phyloP scores from a whole-genome alignment of 2,888 invertebrate species.

The Strigamia crassipes region DNA sequence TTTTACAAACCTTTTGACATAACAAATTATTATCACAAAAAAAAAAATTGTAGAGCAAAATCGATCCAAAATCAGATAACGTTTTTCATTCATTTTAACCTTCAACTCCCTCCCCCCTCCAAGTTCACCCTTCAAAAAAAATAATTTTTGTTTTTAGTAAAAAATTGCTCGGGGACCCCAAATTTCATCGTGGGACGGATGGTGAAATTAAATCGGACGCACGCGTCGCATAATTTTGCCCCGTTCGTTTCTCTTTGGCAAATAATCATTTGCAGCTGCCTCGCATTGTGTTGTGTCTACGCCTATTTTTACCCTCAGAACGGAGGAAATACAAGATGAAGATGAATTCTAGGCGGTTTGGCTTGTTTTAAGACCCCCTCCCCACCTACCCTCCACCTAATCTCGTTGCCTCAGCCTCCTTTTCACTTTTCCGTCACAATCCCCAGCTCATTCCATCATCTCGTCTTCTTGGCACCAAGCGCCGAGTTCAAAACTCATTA shows the following conservation, averaged over 20 bases:
- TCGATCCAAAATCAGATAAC: neutral
- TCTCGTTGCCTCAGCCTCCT: neutral
- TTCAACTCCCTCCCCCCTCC: neutral
- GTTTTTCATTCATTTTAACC: neutral
- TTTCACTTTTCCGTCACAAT: neutral
- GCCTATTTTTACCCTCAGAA: slow-evolving; percentile 3
- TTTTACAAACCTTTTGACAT: neutral
- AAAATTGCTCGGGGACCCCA: neutral
- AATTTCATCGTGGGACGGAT: neutral
- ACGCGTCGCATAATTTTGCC: slow-evolving; percentile 28
- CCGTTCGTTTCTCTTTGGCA: slow-evolving; percentile 30
- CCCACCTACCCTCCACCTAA: neutral
- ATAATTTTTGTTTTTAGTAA: too few relatives aligned
- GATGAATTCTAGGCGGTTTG: slow-evolving; percentile 24
- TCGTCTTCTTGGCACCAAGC: neutral
- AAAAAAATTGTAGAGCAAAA: neutral
- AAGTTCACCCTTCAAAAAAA: neutral
- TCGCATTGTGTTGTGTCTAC: slow-evolving; percentile 28
- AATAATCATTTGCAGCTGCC: slow-evolving; percentile 27
- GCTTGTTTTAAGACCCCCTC: neutral
- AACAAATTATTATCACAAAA: neutral
- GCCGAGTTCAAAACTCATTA: slow-evolving; percentile 18
- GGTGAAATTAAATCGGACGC: slow-evolving; percentile 21
- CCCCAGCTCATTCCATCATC: slow-evolving; percentile 8
- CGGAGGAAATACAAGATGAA: slow-evolving; percentile 26